Evolutionary conservation across 2,888 invertebrate species (phyloP), one percentile per base, ranked within the genome.

Genomic region (Caradrina clavipalpis): DNA sequence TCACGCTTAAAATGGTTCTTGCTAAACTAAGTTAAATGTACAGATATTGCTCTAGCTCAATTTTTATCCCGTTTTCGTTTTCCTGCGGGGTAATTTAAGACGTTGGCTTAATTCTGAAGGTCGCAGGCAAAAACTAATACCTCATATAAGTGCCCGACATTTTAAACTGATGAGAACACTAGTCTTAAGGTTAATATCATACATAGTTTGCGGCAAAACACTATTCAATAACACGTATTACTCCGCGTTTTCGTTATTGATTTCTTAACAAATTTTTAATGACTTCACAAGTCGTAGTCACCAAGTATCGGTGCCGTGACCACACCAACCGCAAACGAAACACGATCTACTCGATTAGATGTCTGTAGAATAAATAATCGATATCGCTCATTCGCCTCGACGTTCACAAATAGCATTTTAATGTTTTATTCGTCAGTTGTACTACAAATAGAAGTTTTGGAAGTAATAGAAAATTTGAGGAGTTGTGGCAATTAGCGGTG

Each of bases 251-350:
- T 58, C 11, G n/a, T 54, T 63, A 76, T 76, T 64, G 63, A 76
- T 72, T 75, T 58, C 69, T 68, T 75, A 71, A 83, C 57, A 70
- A 61, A 66, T 81, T 76, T 80, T 73, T 70, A 79, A 79, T 69
- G 76, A 72, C 76, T 74, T 74, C 66, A 76, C 73, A 59, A 59
- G 57, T 61, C 62, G 66, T 69, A 67, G 69, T 54, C 69, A 58
- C 56, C 49, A 69, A 67, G 55, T 50, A 68, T 69, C 50, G 69
- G 56, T 84, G 76, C 65, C 72, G 73, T 76, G 70, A 90, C 91
- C 90, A 76, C 91, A 85, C 56, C 71, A 69, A 84, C 91, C 91
- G 77, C 92, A 87, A 86, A 81, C 83, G 91, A 87, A 88, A 91
- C 87, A 80, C 86, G 84, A 89, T 88, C 80, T 59, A 78, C 70